Conservation (phyloP, 2,113 vertebrate species). For the Cephalopholis sonnerati region DNA sequence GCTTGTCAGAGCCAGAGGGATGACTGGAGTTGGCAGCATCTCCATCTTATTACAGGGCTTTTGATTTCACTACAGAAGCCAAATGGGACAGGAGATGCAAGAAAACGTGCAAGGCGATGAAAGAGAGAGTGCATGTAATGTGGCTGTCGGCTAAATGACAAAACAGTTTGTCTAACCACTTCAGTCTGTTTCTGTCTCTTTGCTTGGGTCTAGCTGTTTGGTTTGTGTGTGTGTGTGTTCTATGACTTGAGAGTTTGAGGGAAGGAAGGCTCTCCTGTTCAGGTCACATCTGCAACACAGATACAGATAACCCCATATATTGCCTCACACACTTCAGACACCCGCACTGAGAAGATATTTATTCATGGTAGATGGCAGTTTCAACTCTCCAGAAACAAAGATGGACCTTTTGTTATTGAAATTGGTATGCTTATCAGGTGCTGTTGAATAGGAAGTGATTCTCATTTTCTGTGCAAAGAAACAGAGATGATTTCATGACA, state of each 20-base stretch:
- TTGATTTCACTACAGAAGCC: constrained; percentile 61
- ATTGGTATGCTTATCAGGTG: constrained; percentile 16
- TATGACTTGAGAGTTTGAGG: constrained; percentile 19
- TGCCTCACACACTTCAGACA: constrained; percentile 23
- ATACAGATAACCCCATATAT: constrained; percentile 8
- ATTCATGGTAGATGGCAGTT: constrained; percentile 12
- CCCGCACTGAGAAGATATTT: constrained; percentile 1
- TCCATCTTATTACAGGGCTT: constrained; percentile 67
- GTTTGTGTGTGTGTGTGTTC: not conserved
- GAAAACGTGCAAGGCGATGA: constrained; percentile 46
- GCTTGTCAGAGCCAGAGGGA: constrained; percentile 58
- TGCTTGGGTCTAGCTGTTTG: not conserved
- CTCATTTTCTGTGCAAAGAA: constrained; percentile 21
- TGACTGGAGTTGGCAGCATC: constrained; percentile 64
- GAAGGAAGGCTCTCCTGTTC: not conserved
- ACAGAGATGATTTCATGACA: constrained; percentile 13
- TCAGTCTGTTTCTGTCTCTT: constrained; percentile 20
- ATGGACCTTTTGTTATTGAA: constrained; percentile 32
- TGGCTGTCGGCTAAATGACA: constrained; percentile 47
- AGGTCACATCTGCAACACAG: constrained; percentile 26
- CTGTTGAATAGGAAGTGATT: constrained; percentile 12
- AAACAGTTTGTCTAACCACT: constrained; percentile 42
- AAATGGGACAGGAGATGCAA: constrained; percentile 63
- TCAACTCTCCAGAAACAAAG: constrained; percentile 23
- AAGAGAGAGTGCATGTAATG: constrained; percentile 36